A percentile compares a stretch with the other conserved stretches of the same genome.
These are phyloP conservation scores for Drosophila carrolli DNA, from an alignment of 1,140 invertebrate species.

Conservation along the genomic window DNA sequence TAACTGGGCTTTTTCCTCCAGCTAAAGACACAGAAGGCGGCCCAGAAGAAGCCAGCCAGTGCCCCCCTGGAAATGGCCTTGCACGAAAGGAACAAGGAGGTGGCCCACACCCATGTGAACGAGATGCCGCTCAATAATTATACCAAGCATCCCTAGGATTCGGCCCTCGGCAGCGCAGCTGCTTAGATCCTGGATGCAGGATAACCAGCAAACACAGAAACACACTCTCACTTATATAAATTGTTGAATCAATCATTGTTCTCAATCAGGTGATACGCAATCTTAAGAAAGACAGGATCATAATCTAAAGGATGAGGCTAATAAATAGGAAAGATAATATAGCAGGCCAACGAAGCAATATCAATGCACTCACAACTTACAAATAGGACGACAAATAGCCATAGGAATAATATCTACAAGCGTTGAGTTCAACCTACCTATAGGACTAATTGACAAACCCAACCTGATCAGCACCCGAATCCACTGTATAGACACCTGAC, in stretches of 20 bases:
- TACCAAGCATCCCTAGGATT: conserved; percentile 84
- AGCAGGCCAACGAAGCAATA: conserved; percentile 42
- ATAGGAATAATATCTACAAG: conserved; percentile 30
- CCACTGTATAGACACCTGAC: conserved; percentile 43
- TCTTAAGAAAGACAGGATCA: conserved; percentile 47
- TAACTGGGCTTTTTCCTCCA: conserved; percentile 2
- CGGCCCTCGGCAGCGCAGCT: conserved; percentile 74
- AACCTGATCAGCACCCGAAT: conserved; percentile 26
- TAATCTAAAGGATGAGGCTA: conserved; percentile 43
- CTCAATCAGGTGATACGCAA: conserved; percentile 68
- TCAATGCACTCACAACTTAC: conserved; percentile 19
- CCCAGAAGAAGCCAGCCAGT: conserved; percentile 71
- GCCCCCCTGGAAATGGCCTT: conserved; percentile 71
- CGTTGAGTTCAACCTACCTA: conserved; percentile 40
- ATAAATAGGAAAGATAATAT: conserved; percentile 10
- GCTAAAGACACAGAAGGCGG: conserved; percentile 83
- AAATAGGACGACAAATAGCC: conserved; percentile 22
- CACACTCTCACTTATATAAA: conserved; percentile 12
- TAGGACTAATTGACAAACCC: conserved; percentile 41
- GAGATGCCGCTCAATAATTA: conserved; percentile 83
- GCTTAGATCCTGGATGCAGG: conserved; percentile 42
- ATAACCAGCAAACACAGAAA: conserved; percentile 2
- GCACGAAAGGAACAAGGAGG: conserved; percentile 78
- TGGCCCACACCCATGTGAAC: conserved; percentile 68
- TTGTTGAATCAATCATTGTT: conserved; percentile 39